A percentile compares a stretch with the other conserved stretches of the same genome.
phyloP scores from a whole-genome alignment of 2,888 invertebrate species.

The Andrena fulva region DNA sequence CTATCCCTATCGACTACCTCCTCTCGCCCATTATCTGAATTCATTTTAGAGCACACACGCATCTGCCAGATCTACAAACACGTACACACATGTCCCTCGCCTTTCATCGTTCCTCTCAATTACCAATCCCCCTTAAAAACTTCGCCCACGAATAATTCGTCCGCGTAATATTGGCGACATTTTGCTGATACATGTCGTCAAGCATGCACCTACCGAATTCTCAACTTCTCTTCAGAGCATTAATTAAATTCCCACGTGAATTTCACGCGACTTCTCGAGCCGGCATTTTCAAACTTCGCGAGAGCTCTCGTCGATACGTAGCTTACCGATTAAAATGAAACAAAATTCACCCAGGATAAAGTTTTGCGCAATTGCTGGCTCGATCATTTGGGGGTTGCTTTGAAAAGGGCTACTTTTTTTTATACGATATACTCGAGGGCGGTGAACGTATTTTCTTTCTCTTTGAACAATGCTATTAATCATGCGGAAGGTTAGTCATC shows the following conservation, averaged over 20 bases:
- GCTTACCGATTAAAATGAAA: constrained; percentile 9
- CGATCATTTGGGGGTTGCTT: constrained; percentile 13
- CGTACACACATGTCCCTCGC: not conserved
- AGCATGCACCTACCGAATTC: too few relatives aligned
- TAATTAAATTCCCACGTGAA: constrained; percentile 3
- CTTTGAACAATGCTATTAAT: not conserved
- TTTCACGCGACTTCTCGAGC: not conserved
- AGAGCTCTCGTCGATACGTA: constrained; percentile 8
- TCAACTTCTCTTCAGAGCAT: not conserved
- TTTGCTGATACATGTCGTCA: too few relatives aligned
- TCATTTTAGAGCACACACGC: constrained; percentile 11
- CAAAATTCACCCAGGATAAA: constrained; percentile 11
- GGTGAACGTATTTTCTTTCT: not conserved
- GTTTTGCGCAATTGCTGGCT: constrained; percentile 7
- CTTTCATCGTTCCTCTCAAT: not conserved
- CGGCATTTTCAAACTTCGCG: constrained; percentile 5
- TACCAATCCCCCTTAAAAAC: not conserved
- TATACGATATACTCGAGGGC: not conserved
- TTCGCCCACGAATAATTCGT: not conserved
- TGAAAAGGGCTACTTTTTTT: not conserved
- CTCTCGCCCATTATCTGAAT: constrained; percentile 49
- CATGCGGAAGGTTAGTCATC: not conserved
- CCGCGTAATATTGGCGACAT: too few relatives aligned
- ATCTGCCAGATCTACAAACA: not conserved
- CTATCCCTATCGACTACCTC: constrained; percentile 65